phyloP scores from a whole-genome alignment of 2,888 invertebrate species.

The Pecten maximus region DNA sequence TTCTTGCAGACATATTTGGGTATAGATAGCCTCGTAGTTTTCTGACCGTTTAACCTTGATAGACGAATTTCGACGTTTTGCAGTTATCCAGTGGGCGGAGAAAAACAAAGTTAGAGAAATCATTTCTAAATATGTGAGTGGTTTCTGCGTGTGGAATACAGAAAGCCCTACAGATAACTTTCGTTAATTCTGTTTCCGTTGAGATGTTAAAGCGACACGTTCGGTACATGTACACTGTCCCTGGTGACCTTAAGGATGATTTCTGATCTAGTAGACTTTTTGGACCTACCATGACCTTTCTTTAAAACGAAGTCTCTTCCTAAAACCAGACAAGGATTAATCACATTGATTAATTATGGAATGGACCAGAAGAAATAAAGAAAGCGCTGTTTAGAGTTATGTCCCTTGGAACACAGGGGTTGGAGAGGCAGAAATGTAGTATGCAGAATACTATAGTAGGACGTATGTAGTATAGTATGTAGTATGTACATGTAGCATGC shows the following conservation, averaged over 20 bases:
- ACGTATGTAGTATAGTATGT: too few relatives aligned
- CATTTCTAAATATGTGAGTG: neutral
- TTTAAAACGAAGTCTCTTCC: neutral
- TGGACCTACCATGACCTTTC: neutral
- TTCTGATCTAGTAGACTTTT: neutral
- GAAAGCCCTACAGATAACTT: neutral
- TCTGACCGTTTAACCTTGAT: too few relatives aligned
- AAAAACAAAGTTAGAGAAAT: too few relatives aligned
- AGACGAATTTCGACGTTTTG: too few relatives aligned
- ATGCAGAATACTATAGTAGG: too few relatives aligned
- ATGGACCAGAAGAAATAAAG: neutral
- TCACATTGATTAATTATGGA: neutral
- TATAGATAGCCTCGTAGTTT: too few relatives aligned
- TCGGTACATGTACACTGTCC: neutral
- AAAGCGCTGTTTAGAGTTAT: neutral
- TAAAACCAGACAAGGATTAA: neutral
- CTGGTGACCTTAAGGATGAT: neutral
- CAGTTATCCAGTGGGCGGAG: too few relatives aligned
- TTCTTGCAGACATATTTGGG: too few relatives aligned
- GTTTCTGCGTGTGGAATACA: neutral
- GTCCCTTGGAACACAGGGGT: neutral
- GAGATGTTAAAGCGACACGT: neutral
- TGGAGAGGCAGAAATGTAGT: neutral
- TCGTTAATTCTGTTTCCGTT: neutral
- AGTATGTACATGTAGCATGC: too few relatives aligned